Evolutionary conservation across 2,113 vertebrate genomes (phyloP), one percentile per base, ranked within the genome.

Genomic region (Phyllopteryx taeniolatus): DNA sequence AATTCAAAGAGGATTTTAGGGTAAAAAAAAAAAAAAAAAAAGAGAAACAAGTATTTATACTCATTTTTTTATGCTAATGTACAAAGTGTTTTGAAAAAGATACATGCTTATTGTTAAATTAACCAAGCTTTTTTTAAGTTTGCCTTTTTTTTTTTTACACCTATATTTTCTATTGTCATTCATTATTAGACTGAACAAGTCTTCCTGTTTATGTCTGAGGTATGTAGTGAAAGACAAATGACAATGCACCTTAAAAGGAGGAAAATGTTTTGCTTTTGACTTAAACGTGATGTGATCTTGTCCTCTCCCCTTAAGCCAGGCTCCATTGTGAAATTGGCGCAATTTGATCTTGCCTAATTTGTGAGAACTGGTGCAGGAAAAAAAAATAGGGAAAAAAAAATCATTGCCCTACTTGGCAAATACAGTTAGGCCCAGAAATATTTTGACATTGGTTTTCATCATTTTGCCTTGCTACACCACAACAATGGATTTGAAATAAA

Each of bases 1-100:
- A 70, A 81, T 82, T 81, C 47, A 43, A 82, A 87, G 81, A 72
- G 47, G 43, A 49, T 33, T 33, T 49, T 49, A 43, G 42, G 62
- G 20, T 44, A 43, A 31, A 61, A 22, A 74, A 53, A 67, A 78
- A 79, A 75, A 69, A 60, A 39, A 73, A 70, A 27, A 27, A 1
- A 27, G 27, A 27, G 27, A 27, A 27, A 27, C 27, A 77, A 86
- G 86, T 91, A 90, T 90, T 91, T 90, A 90, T 90, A 86, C 80
- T 85, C 75, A 67, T 82, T 85, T 85, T 39, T 89, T 81, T 83
- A 84, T 83, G 72, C 64, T 83, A 82, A 78, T 91, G 90, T 92
- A 89, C 73, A 90, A 89, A 86, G 65, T 86, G 87, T 91, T 89
- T 89, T 88, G 9, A 90, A 87, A 39, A 85, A 78, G 78, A 85